phyloP scores from a whole-genome alignment of 2,888 invertebrate species.

The Myopa tessellatipennis region DNA sequence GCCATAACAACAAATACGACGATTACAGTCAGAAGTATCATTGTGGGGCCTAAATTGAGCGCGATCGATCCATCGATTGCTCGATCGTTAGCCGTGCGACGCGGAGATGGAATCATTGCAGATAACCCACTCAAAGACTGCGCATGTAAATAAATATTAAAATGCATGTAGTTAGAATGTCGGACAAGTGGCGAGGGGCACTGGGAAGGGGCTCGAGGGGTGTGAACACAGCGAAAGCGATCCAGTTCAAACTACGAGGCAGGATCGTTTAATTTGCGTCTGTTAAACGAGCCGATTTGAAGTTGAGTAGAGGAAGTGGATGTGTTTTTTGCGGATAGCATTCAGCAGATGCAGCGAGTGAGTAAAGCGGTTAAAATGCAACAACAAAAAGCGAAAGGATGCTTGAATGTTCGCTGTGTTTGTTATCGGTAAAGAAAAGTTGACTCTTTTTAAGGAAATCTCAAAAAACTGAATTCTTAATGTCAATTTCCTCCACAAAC shows the following conservation, averaged over 20 bases:
- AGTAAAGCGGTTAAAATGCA: too few species aligned
- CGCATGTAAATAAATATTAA: slow-evolving; percentile 35
- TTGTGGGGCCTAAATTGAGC: slow-evolving; percentile 23
- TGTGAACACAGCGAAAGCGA: background rate
- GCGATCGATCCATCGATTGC: background rate
- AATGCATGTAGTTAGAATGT: slow-evolving; percentile 37
- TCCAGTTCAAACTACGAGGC: background rate
- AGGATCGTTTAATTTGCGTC: slow-evolving; percentile 18
- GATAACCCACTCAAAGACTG: slow-evolving; percentile 28
- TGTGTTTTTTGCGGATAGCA: too few species aligned
- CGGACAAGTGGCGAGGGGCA: slow-evolving; percentile 22
- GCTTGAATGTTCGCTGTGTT: too few species aligned
- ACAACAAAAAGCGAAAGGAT: too few species aligned
- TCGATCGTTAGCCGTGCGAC: background rate
- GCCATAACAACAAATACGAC: slow-evolving; percentile 4
- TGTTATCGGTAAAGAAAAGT: too few species aligned
- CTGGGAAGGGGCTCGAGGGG: background rate
- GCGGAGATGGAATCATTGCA: slow-evolving; percentile 27
- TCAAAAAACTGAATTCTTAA: too few species aligned
- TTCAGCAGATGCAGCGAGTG: too few species aligned
- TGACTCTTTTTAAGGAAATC: too few species aligned
- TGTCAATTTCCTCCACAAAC: too few species aligned
- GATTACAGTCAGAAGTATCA: slow-evolving; percentile 20
- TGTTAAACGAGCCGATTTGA: slow-evolving; percentile 9
- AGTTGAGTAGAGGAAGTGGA: too few species aligned